Percentiles rank a stretch among this genome's conserved stretches.
phyloP scores from a whole-genome alignment of 2,113 vertebrate genomes.

The Furnarius figulus region DNA sequence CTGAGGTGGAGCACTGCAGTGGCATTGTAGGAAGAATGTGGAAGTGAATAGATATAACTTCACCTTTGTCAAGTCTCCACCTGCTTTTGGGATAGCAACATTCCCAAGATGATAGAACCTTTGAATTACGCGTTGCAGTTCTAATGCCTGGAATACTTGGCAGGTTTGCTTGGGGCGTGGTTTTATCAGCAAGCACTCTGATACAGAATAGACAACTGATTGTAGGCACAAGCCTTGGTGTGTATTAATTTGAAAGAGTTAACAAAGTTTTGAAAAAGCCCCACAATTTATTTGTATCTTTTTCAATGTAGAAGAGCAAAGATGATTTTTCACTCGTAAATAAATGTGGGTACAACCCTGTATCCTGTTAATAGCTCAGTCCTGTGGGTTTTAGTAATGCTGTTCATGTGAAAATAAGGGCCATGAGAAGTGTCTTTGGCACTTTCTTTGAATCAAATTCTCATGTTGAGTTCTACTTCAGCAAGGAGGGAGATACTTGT shows the following conservation, averaged over 20 bases:
- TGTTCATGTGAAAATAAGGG: not conserved
- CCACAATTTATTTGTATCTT: not conserved
- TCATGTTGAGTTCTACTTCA: not conserved
- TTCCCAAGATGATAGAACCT: not conserved
- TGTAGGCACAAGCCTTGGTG: not conserved
- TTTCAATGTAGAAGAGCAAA: not conserved
- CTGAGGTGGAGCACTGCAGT: not conserved
- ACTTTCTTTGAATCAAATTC: not conserved
- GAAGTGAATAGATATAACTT: not conserved
- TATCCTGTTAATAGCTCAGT: not conserved
- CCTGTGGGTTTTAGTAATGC: not conserved
- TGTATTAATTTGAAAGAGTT: not conserved
- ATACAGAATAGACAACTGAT: not conserved
- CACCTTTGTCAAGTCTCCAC: not conserved
- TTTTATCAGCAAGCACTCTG: not conserved
- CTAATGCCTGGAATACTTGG: fast-evolving
- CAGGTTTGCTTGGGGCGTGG: not conserved
- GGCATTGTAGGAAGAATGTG: not conserved
- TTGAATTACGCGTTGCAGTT: not conserved
- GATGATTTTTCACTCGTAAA: not conserved
- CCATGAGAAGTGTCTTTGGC: not conserved
- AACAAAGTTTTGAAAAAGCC: not conserved
- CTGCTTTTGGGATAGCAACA: not conserved
- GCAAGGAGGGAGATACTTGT: not conserved
- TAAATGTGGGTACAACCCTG: fast-evolving